These are phyloP conservation scores for Spinus olivaceus DNA, from an alignment of 2,797 vertebrate species.

Conservation along the genomic window DNA sequence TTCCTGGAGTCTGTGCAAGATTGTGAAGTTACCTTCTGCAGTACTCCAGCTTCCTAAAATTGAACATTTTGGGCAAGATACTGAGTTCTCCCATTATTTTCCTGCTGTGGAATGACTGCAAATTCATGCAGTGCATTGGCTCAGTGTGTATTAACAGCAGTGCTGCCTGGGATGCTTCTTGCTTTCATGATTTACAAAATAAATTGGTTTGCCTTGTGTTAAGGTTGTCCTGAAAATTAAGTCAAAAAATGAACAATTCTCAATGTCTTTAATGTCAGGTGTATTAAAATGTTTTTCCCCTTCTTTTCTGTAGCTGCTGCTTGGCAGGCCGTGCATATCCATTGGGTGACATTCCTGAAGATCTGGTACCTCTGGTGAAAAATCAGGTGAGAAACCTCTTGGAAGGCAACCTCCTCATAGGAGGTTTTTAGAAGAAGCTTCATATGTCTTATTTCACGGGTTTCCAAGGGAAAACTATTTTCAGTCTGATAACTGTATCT, in stretches of 20 bases:
- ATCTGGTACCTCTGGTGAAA: slow-evolving; percentile 93
- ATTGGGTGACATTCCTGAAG: slow-evolving; percentile 92
- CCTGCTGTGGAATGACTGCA: background rate
- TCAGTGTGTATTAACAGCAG: background rate
- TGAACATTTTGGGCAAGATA: background rate
- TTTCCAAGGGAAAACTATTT: background rate
- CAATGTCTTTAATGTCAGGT: background rate
- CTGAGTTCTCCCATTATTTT: background rate
- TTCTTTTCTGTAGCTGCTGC: slow-evolving; percentile 81
- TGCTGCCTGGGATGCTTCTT: background rate
- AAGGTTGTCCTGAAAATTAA: background rate
- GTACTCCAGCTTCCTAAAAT: background rate
- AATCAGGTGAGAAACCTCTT: slow-evolving; percentile 83
- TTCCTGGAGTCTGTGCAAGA: background rate
- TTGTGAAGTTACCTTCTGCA: background rate
- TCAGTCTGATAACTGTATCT: background rate
- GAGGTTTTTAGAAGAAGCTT: background rate
- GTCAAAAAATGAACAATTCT: background rate
- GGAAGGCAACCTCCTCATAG: background rate
- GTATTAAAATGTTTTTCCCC: background rate
- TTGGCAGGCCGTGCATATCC: slow-evolving; percentile 95
- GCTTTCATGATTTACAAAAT: background rate
- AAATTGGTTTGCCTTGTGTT: background rate
- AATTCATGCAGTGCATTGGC: background rate
- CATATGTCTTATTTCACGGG: background rate